phyloP scores from a whole-genome alignment of 2,888 invertebrate species.

The Drosophila leonis region DNA sequence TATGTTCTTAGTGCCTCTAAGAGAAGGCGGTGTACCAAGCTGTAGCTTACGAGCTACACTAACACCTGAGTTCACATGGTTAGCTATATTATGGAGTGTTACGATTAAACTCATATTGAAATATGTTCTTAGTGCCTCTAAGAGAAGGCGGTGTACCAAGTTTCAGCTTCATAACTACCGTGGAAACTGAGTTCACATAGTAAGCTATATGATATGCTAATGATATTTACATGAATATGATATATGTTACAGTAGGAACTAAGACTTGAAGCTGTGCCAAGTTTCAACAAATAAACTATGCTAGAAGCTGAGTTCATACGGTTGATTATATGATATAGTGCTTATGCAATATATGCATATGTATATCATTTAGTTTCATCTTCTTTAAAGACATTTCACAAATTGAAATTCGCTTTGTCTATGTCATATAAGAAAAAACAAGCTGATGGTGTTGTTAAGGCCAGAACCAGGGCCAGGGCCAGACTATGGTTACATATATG shows the following conservation, averaged over 20 bases:
- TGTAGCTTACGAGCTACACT: too few species aligned
- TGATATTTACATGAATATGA: not conserved
- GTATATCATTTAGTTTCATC: not conserved
- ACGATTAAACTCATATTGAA: not conserved
- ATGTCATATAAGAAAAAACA: not conserved
- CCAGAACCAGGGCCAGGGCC: conserved; percentile 14
- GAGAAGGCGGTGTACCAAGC: not conserved
- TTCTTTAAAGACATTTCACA: conserved; percentile 1
- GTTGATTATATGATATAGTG: not conserved
- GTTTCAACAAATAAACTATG: not conserved
- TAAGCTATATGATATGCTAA: not conserved
- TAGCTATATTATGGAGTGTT: not conserved
- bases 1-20: not conserved
- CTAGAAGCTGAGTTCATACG: not conserved
- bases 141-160: not conserved
- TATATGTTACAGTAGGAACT: not conserved
- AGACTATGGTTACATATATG: conserved; percentile 8
- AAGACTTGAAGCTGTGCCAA: not conserved
- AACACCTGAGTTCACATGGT: not conserved
- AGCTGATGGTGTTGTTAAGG: conserved; percentile 12
- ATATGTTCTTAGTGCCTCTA: not conserved
- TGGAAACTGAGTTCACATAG: conserved; percentile 2
- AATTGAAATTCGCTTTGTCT: conserved; percentile 9
- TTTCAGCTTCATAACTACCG: not conserved
- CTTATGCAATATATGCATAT: not conserved